Percentiles rank a stretch among this genome's conserved stretches.
Conservation (phyloP, 2,113 vertebrate species). For the Girardinichthys multiradiatus region DNA sequence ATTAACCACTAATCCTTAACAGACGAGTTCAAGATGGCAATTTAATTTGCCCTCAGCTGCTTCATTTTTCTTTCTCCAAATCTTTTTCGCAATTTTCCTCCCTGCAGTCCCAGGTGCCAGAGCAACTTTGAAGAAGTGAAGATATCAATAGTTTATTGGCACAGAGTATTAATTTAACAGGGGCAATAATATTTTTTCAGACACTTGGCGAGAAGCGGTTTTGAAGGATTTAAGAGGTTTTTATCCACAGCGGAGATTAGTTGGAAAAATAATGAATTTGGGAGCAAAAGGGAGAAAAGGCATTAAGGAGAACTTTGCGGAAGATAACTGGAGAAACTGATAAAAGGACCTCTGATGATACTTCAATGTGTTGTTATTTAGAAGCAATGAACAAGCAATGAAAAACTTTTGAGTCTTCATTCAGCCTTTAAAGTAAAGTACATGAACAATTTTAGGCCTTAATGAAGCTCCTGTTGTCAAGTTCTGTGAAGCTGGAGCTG, state of each 20-base stretch:
- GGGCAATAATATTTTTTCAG: slow-evolving; percentile 64
- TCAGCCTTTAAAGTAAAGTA: background rate
- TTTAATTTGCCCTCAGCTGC: slow-evolving; percentile 71
- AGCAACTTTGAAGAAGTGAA: slow-evolving; percentile 70
- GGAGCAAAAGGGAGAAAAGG: slow-evolving; percentile 68
- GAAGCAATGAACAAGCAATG: slow-evolving; percentile 40
- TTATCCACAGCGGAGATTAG: slow-evolving; percentile 78
- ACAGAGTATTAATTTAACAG: slow-evolving; percentile 74
- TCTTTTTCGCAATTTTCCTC: slow-evolving; percentile 61
- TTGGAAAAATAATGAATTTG: slow-evolving; percentile 77
- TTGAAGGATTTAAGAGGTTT: slow-evolving; percentile 70
- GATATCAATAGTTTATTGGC: slow-evolving; percentile 75
- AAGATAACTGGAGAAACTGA: slow-evolving; percentile 67
- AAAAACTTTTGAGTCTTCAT: background rate
- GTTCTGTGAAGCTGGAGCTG: too few species aligned
- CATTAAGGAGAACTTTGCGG: slow-evolving; percentile 73
- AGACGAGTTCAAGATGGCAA: slow-evolving; percentile 71
- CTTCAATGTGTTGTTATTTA: slow-evolving; percentile 68
- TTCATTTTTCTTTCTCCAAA: slow-evolving; percentile 57
- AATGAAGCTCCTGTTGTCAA: background rate
- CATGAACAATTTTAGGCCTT: background rate
- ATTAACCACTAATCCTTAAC: slow-evolving; percentile 77
- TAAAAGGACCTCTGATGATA: slow-evolving; percentile 64
- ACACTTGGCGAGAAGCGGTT: slow-evolving; percentile 64
- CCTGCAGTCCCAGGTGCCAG: slow-evolving; percentile 73